These are phyloP conservation scores for Arenicola marina DNA, from an alignment of 2,888 invertebrate species.

Conservation along the genomic window DNA sequence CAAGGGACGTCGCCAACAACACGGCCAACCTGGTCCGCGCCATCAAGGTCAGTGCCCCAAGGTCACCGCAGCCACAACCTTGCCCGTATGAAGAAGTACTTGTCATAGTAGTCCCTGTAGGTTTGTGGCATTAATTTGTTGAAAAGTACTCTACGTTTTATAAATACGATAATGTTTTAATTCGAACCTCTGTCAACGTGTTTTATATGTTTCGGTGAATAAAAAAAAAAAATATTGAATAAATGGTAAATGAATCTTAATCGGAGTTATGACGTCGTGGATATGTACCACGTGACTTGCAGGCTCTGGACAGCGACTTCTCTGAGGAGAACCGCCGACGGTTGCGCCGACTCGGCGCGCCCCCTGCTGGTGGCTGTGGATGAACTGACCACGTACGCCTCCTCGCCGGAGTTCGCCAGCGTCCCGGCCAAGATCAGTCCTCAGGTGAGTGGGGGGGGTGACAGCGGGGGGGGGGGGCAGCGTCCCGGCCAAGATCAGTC, in stretches of 20 bases:
- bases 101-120: too few species aligned
- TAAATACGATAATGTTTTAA: too few species aligned
- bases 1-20: conserved; percentile 93
- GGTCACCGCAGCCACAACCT: too few species aligned
- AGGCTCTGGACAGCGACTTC: conserved; percentile 77
- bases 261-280: too few species aligned
- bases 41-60: conserved; percentile 74
- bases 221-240: too few species aligned
- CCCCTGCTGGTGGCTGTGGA: conserved; percentile 90
- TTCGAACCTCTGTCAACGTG: too few species aligned
- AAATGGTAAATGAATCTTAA: too few species aligned
- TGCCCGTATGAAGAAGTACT: too few species aligned
- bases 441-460: conserved; percentile 66
- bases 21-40: conserved; percentile 93
- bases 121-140: too few species aligned
- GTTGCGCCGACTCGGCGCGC: conserved; percentile 72
- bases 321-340: conserved; percentile 67
- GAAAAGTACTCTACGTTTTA: too few species aligned
- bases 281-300: too few species aligned
- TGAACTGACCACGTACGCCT: conserved; percentile 88
- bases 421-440: conserved; percentile 88
- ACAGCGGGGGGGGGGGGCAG: conserved; percentile 92
- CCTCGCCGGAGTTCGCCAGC: conserved; percentile 89
- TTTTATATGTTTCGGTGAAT: too few species aligned
- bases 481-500: conserved; percentile 87